Base-by-base conservation (phyloP, 2,113 vertebrate species). In the Arvicanthis niloticus region DNA sequence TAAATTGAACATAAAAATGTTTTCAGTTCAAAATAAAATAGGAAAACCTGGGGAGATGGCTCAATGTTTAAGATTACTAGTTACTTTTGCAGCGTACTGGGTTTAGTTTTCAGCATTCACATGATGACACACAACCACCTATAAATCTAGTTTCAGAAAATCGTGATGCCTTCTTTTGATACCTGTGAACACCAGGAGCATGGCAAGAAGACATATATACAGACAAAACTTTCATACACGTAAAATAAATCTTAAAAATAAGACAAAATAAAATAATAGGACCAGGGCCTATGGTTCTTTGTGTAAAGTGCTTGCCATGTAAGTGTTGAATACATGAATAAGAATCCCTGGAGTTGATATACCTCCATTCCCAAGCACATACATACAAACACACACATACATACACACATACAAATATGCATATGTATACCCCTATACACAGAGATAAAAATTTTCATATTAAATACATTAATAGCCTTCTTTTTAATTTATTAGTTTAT, bases 11-110 rank as follows among this genome's bases (percentile, higher is more conserved):
- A 16, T 78, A 26, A 88, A 89, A 92, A 51, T 4, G 21, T 60
- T 94, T 45, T 87, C 5, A 34, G 9, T 94, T 96, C 34, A 86
- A 89, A 91, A 77, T 82, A 34, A 53, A 88, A 67, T 86, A 72
- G 1, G 29, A 62, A 1, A 6, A 0, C 1, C 12, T 84, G 22
- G 22, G 15, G 26, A 29, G 24, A 62, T 84, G 6, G 21, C 15
- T 42, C 5, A 16, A 40, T 42, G 13, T 5, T 58, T 60, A 82
- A 60, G 4, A 80, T 15, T 7, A 51, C 15, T 31, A 8, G 34
- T 56, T 53, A 17, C 9, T 37, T 5, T 80, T 80, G 51, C 51
- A 80, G 51, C 37, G 10, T 51, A n/a, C 34, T 8, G 15, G 19
- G 34, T 56, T 56, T 80, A 19, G 51, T 58, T 81, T 5, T 34